Conservation (phyloP, 2,888 invertebrate genomes). For the Psylliodes chrysocephalus region DNA sequence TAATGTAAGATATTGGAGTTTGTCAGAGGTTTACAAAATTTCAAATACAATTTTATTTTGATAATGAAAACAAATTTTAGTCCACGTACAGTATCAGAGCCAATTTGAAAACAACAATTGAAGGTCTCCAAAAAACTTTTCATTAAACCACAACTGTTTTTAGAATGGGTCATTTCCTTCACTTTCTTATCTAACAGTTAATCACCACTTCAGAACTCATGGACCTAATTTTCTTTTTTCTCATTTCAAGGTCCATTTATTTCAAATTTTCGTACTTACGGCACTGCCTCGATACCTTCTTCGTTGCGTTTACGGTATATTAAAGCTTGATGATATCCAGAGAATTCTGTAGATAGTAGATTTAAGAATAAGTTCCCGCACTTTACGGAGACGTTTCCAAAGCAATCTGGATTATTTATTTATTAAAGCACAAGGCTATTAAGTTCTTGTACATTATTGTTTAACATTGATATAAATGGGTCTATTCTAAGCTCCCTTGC, state of each 20-base stretch:
- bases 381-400: no score
- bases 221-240: neutral
- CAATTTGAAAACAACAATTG: neutral
- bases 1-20: no score
- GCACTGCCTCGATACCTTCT: neutral
- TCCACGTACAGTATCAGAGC: no score
- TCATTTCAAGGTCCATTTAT: constrained; percentile 4
- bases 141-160: neutral
- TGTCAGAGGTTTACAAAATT: no score
- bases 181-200: constrained; percentile 3
- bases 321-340: neutral
- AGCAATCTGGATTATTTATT: no score
- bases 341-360: neutral
- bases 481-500: no score
- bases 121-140: neutral
- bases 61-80: no score
- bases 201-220: neutral
- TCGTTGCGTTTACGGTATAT: neutral
- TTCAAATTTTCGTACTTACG: constrained; percentile 3
- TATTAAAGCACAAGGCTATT: no score
- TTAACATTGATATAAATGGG: no score
- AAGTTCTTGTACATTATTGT: no score
- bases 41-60: no score
- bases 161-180: neutral
- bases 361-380: neutral